phyloP scores from a whole-genome alignment of 2,888 invertebrate genomes.

The Tridacna gigas region DNA sequence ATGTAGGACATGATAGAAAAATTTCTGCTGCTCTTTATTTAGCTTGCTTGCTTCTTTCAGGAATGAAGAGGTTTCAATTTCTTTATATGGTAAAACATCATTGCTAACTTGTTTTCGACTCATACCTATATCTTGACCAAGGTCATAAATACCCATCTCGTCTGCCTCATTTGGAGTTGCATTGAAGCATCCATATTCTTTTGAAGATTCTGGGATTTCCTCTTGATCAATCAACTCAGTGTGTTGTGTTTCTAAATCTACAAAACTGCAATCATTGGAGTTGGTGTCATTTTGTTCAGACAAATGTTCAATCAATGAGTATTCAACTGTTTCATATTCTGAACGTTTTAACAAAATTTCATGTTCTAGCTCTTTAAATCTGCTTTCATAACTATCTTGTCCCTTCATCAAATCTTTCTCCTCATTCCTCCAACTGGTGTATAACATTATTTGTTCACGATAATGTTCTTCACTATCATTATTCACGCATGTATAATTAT shows the following conservation, averaged over 20 bases:
- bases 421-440: constrained; percentile 5
- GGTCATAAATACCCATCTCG: constrained; percentile 5
- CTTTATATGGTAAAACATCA: constrained; percentile 25
- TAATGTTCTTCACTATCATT: constrained; percentile 15
- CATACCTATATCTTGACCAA: constrained; percentile 40
- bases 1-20: constrained; percentile 51
- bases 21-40: constrained; percentile 50
- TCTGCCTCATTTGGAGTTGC: background rate
- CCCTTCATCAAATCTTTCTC: background rate
- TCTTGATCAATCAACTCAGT: background rate
- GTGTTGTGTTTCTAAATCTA: background rate
- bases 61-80: constrained; percentile 19
- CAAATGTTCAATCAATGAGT: background rate
- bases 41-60: constrained; percentile 29
- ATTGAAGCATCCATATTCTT: background rate
- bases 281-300: background rate
- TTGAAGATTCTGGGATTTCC: background rate
- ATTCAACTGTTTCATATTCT: background rate
- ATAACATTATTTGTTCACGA: constrained; percentile 20
- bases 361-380: background rate
- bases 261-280: background rate
- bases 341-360: background rate
- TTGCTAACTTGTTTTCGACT: constrained; percentile 12
- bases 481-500: background rate
- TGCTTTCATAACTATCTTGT: background rate